These are phyloP conservation scores for Montipora efflorescens DNA, from an alignment of 64 coral and sea anemone species.

Conservation along the genomic window DNA sequence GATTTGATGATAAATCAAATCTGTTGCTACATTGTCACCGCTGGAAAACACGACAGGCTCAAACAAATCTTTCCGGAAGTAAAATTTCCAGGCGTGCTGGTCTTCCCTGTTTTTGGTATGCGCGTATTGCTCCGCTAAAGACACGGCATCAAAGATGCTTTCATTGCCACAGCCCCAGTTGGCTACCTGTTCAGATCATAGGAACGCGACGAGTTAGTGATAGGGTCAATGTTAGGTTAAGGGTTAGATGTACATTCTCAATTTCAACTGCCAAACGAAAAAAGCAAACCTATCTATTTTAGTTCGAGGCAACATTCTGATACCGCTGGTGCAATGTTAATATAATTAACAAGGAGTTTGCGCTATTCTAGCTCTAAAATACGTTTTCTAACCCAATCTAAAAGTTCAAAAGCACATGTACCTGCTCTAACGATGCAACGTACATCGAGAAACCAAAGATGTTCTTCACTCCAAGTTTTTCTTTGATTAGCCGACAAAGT, in stretches of 20 bases:
- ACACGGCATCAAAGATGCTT: conserved; percentile 66
- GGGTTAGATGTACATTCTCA: not conserved
- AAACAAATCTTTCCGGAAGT: conserved; percentile 81
- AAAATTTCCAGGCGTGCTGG: conserved; percentile 34
- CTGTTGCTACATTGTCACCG: conserved; percentile 52
- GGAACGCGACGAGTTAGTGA: not conserved
- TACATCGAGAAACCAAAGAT: conserved; percentile 70
- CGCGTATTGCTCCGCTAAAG: conserved; percentile 77
- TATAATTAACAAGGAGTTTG: too few species aligned
- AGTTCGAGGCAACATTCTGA: too few species aligned
- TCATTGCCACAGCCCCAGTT: conserved; percentile 78
- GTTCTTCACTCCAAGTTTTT: conserved; percentile 22
- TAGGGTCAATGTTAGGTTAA: not conserved
- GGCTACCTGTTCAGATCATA: conserved; percentile 29
- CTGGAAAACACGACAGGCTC: conserved; percentile 22
- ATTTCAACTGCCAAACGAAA: too few species aligned
- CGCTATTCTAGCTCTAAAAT: too few species aligned
- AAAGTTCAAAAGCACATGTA: not conserved
- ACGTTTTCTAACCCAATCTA: not conserved
- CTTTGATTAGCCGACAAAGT: conserved; percentile 17
- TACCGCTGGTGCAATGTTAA: too few species aligned
- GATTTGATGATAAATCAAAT: conserved; percentile 77
- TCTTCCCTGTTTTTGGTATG: conserved; percentile 2
- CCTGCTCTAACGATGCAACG: conserved; percentile 28
- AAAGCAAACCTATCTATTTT: too few species aligned